Evolutionary conservation across 2,797 vertebrate species (phyloP).

Genomic region (Amblyraja radiata): DNA sequence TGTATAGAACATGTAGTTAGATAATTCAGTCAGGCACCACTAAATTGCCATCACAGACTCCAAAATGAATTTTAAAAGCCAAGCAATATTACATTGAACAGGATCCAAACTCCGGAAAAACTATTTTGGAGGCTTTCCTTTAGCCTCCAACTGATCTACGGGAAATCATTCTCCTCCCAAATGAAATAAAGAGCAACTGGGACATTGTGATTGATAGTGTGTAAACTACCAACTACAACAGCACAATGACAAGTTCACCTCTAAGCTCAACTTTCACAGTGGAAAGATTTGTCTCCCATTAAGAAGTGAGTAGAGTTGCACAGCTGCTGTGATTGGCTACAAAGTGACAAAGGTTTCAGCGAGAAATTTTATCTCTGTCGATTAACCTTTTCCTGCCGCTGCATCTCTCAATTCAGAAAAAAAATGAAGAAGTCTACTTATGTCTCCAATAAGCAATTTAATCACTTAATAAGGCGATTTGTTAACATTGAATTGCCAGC

Average conservation of each 20-base stretch:
- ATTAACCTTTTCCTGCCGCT: not conserved
- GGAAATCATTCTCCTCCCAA: slow-evolving; percentile 11
- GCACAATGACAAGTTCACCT: slow-evolving; percentile 15
- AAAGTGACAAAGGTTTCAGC: not conserved
- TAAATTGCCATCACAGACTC: not conserved
- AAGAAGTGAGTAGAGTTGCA: not conserved
- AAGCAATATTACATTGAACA: not conserved
- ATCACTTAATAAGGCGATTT: not conserved
- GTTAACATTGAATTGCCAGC: no score
- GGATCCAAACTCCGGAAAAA: not conserved
- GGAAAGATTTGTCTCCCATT: not conserved
- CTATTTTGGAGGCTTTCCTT: not conserved
- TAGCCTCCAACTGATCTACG: not conserved
- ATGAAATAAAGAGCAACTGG: not conserved
- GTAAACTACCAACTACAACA: not conserved
- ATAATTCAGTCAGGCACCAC: not conserved
- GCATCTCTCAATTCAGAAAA: not conserved
- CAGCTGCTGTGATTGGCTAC: not conserved
- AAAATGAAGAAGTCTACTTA: not conserved
- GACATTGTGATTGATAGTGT: slow-evolving; percentile 11
- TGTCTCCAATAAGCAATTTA: not conserved
- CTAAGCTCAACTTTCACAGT: not conserved
- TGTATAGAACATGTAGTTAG: not conserved
- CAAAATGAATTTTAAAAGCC: not conserved
- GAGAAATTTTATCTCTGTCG: not conserved